phyloP scores from a whole-genome alignment of 2,888 invertebrate species.

The Malthinus flaveolus region DNA sequence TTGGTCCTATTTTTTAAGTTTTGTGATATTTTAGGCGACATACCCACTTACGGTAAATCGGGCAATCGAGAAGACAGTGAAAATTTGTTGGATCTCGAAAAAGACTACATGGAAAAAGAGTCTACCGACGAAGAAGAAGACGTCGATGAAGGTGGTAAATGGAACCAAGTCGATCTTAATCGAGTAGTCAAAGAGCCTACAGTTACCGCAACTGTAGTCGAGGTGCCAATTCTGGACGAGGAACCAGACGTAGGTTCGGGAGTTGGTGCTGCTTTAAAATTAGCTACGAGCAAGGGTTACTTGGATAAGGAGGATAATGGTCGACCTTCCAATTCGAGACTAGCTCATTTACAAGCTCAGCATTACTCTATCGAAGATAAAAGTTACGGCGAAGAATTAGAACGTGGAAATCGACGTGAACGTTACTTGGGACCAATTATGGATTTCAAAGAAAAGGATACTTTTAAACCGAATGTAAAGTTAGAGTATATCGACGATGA shows the following conservation, averaged over 20 bases:
- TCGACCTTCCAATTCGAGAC: conserved; percentile 70
- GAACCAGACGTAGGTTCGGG: conserved; percentile 93
- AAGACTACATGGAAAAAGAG: conserved; percentile 35
- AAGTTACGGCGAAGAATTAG: conserved; percentile 72
- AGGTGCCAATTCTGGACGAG: conserved; percentile 79
- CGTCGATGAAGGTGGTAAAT: conserved; percentile 54
- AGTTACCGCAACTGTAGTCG: conserved; percentile 51
- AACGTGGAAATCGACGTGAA: conserved; percentile 63
- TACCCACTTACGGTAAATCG: conserved; percentile 90
- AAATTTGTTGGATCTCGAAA: conserved; percentile 55
- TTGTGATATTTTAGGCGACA: conserved; percentile 64
- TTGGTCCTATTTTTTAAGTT: neutral
- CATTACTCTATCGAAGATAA: conserved; percentile 83
- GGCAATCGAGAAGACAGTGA: conserved; percentile 87
- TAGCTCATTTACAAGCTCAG: conserved; percentile 76
- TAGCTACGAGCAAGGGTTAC: conserved; percentile 94
- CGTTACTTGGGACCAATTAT: conserved; percentile 81
- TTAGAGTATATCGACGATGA: conserved; percentile 97
- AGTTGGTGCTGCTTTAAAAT: conserved; percentile 84
- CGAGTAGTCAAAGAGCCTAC: conserved; percentile 32
- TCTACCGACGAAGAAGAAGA: conserved; percentile 43
- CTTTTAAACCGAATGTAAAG: conserved; percentile 91
- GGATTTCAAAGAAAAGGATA: conserved; percentile 90
- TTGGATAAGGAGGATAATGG: conserved; percentile 80
- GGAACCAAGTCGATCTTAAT: conserved; percentile 58